Evolutionary conservation across 2,888 invertebrate species (phyloP), one percentile per base, ranked within the genome.

Genomic region (Linnaemya vulpina): DNA sequence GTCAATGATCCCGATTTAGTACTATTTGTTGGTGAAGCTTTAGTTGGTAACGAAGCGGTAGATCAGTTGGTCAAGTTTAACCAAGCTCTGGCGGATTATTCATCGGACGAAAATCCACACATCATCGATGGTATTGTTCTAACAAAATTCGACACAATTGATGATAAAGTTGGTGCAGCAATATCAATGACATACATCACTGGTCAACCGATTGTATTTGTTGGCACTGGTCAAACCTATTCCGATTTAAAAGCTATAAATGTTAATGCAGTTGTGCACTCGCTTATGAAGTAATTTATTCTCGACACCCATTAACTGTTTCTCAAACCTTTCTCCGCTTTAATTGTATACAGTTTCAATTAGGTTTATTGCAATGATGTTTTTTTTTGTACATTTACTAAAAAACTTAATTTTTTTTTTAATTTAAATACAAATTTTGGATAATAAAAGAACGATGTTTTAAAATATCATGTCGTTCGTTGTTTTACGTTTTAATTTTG

Each of bases 111-210:
- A 77, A 95, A 95, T 91, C 98, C 98, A 0, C 98, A 98, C 90
- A 95, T 98, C 60, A 99, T 99, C 88, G 99, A 99, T 93, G 99
- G 99, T 68, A 99, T 99, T 88, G 98, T 99, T 13, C 94, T 99
- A 63, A 99, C 99, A 9, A 99, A 99, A 93, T 99, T 99, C 93
- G 99, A 99, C 92, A 99, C 99, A 0, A 99, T 99, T 89, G 99
- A 99, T 92, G 99, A 99, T 92, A 99, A 99, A 84, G 97, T 99
- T 30, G 99, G 99, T 11, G 99, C 99, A 55, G 99, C 99, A 20
- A 98, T 99, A 89, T 99, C 99, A 17, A 99, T 99, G 99, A 99
- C 99, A 0, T 99, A 99, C 92, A 98, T 99, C 86, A 99, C 99
- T 0, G 99, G 99, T 0, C 99, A 99, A 92, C 99, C 99, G 0